phyloP scores from a whole-genome alignment of 2,888 invertebrate species.

The Pristionchus entomophagus region DNA sequence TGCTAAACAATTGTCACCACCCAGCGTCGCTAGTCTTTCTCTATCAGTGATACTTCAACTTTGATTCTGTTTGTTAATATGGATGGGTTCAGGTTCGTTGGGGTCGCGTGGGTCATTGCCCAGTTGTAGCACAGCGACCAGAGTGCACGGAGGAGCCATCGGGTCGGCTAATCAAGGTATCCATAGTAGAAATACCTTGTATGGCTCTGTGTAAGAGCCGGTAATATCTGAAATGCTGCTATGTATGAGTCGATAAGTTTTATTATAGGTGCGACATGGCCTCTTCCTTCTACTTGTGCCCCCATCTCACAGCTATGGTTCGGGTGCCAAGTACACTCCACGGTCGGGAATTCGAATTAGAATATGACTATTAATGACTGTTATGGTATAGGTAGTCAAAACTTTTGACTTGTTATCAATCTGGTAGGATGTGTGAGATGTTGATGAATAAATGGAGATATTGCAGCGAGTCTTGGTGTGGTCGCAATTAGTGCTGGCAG shows the following conservation, averaged over 20 bases:
- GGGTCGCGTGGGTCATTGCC: slow-evolving; percentile 44
- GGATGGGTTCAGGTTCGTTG: slow-evolving; percentile 5
- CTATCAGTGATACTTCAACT: no score
- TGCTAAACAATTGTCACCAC: background rate
- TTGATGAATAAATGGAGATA: background rate
- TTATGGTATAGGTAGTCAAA: no score
- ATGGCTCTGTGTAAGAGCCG: no score
- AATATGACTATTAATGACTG: no score
- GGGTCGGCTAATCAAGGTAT: background rate
- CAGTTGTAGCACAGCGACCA: slow-evolving; percentile 33
- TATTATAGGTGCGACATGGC: slow-evolving; percentile 24
- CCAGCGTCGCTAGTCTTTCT: background rate
- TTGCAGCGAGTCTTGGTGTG: slow-evolving; percentile 41
- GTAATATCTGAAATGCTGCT: no score
- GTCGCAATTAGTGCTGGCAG: slow-evolving; percentile 34
- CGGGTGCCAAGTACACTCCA: slow-evolving; percentile 38
- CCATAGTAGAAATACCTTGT: no score
- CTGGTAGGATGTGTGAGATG: no score
- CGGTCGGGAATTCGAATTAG: background rate
- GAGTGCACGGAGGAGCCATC: slow-evolving; percentile 15
- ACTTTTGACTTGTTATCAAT: no score
- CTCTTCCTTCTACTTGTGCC: background rate
- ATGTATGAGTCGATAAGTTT: no score
- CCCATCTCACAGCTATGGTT: slow-evolving; percentile 40
- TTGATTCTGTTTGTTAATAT: no score